Evolutionary conservation across 2,888 invertebrate species (phyloP), one percentile per base, ranked within the genome.

Genomic region (Notocelia uddmanniana): DNA sequence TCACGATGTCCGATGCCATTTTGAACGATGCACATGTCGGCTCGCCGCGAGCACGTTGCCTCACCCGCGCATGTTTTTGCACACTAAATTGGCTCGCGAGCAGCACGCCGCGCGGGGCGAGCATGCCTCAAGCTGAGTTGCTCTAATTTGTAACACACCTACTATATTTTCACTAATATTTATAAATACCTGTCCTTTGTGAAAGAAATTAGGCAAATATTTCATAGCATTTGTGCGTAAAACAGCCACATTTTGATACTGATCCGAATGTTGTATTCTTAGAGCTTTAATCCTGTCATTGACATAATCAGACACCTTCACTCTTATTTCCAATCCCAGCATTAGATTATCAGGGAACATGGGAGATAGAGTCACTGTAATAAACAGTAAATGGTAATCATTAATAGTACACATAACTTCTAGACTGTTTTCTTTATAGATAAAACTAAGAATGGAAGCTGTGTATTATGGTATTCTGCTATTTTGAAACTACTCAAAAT

Each of bases 181-280:
- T 41, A 6, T 21, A 26, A 59, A 34, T 90, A 97, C 97, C 95
- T 98, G 99, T 76, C 97, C 98, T 93, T 99, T 99, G 70, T 94
- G 89, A 85, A 99, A 99, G 90, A 97, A 99, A 89, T 99, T 99
- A 2, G 99, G 99, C 79, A 99, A 95, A 94, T 99, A 99, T 90
- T 99, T 99, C 99, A 99, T 99, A 1, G 99, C 99, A 94, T 99
- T 99, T 15, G 98, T 97, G 76, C 99, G 95, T 62, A 99, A 92
- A 79, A 99, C 99, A 52, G 99, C 98, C 80, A 99, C 96, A 90
- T 99, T 99, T 83, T 96, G 95, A 89, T 98, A 99, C 76, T 96
- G 89, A 2, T 96, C 96, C 0, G 96, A 95, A 88, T 97, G 86
- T 78, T 97, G 96, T 1, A 94, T 92, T 73, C 99, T 93, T 68